Percentiles rank a stretch among this genome's conserved stretches.
phyloP scores from a whole-genome alignment of 2,113 vertebrate species.

The Mustela nigripes region DNA sequence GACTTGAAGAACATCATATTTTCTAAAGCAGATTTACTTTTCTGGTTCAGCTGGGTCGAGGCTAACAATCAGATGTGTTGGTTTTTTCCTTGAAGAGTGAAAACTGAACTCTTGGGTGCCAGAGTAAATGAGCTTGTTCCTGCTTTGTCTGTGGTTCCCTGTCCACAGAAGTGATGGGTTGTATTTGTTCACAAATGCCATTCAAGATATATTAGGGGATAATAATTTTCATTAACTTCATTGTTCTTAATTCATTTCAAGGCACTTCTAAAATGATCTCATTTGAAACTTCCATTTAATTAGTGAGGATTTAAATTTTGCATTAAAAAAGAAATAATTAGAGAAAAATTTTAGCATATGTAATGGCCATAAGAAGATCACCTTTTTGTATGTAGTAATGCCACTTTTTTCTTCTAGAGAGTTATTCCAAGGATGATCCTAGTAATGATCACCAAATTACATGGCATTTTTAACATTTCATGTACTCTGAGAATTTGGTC shows the following conservation, averaged over 20 bases:
- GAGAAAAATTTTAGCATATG: neutral
- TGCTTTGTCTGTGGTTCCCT: neutral
- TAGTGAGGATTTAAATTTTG: neutral
- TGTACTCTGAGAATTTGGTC: neutral
- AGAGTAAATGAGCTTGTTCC: neutral
- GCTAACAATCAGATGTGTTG: neutral
- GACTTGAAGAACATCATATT: neutral
- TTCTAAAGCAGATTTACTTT: neutral
- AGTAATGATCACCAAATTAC: neutral
- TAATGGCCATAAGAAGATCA: neutral
- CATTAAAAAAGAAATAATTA: neutral
- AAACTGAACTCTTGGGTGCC: neutral
- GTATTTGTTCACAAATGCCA: neutral
- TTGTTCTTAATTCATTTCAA: neutral
- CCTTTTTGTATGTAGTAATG: neutral
- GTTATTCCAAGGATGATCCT: neutral
- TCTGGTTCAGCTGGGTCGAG: neutral
- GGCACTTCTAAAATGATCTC: neutral
- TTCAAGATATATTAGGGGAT: neutral
- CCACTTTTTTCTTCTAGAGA: neutral
- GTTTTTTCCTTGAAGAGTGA: neutral
- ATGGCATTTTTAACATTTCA: neutral
- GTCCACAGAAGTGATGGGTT: neutral
- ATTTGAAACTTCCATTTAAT: neutral
- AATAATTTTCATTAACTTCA: neutral